phyloP scores from a whole-genome alignment of 1,140 invertebrate genomes.

The Radopholus similis region DNA sequence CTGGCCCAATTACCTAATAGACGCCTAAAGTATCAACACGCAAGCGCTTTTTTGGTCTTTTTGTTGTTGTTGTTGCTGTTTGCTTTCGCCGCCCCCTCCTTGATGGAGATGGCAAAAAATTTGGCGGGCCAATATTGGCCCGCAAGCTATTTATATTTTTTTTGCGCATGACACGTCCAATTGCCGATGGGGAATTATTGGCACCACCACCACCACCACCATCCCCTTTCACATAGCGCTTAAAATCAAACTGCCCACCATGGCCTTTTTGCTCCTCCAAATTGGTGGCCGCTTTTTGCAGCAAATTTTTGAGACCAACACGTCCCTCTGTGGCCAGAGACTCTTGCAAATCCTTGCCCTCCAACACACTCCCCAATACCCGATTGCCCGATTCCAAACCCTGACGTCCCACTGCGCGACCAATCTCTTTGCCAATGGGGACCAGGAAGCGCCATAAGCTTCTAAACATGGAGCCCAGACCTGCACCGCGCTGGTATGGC shows the following conservation, averaged over 20 bases:
- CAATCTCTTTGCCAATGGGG: constrained; percentile 18
- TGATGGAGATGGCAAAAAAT: neutral
- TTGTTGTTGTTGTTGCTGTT: neutral
- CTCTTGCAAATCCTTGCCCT: constrained; percentile 17
- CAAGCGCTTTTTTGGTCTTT: constrained; percentile 1
- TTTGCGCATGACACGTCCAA: too few species aligned
- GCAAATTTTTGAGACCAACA: constrained; percentile 1
- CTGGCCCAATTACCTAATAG: neutral
- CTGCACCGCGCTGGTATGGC: constrained; percentile 20
- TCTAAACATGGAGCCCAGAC: constrained; percentile 15
- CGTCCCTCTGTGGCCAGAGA: neutral
- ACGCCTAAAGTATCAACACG: constrained; percentile 13
- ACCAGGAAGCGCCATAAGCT: constrained; percentile 18
- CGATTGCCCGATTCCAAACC: constrained; percentile 12
- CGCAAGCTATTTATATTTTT: constrained; percentile 10
- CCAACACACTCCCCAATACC: neutral
- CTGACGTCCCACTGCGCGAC: constrained; percentile 3
- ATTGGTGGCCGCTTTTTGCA: constrained; percentile 5
- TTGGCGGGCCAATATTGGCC: neutral
- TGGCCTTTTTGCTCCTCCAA: constrained; percentile 3
- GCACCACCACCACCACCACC: neutral
- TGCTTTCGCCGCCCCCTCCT: too few species aligned
- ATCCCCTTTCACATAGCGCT: neutral
- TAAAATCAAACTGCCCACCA: constrained; percentile 17
- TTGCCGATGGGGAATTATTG: too few species aligned